phyloP scores from a whole-genome alignment of 2,888 invertebrate species.

The Agrypnus murinus region DNA sequence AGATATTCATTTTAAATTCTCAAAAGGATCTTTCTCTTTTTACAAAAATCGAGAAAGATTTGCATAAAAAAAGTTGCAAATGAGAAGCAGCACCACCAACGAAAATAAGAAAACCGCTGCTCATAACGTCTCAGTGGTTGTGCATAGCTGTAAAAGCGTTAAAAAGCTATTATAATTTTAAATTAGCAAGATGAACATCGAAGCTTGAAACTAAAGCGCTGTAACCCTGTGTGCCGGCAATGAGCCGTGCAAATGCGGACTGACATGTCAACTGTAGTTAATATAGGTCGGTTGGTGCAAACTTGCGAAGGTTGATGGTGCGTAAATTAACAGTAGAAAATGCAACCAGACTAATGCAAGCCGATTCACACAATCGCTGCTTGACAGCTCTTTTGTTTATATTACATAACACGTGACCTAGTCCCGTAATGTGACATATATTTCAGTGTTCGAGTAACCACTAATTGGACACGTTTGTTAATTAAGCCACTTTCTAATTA shows the following conservation, averaged over 20 bases:
- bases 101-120: not conserved
- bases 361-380: conserved; percentile 41
- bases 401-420: conserved; percentile 19
- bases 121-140: conserved; percentile 6
- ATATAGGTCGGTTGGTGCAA: conserved; percentile 45
- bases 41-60: not conserved
- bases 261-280: conserved; percentile 47
- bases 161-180: conserved; percentile 23
- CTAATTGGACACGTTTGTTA: conserved; percentile 50
- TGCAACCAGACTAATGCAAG: conserved; percentile 47
- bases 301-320: conserved; percentile 48
- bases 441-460: conserved; percentile 41
- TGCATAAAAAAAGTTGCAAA: conserved; percentile 14
- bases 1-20: no score
- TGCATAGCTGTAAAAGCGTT: not conserved
- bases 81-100: not conserved
- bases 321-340: conserved; percentile 44
- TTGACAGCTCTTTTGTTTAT: conserved; percentile 45
- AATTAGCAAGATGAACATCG: conserved; percentile 19
- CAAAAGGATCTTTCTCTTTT: no score
- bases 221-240: conserved; percentile 26
- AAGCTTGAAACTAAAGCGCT: conserved; percentile 4
- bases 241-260: conserved; percentile 44
- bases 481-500: conserved; percentile 34
- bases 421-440: conserved; percentile 43